Evolutionary conservation across 2,797 vertebrate genomes (phyloP), one percentile per base, ranked within the genome.

Genomic region (Xenentodon cancila): DNA sequence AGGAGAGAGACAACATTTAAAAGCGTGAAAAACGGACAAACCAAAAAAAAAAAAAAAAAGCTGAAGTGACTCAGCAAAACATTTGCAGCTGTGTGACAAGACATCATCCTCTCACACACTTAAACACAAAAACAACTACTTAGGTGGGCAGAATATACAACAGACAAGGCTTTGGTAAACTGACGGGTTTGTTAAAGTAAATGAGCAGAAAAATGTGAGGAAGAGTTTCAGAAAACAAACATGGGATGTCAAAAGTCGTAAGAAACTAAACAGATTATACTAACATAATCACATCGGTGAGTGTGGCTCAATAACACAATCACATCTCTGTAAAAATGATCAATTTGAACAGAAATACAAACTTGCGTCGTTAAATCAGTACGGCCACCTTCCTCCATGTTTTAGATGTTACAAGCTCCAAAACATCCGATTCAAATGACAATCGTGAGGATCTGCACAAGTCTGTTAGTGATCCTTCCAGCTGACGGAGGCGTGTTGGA

Each of bases 1-100:
- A 11, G 67, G 75, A 94, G 81, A 93, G 73, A 94, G 71, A 93
- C 87, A 62, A 85, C 71, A 80, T 79, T 81, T 77, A 85, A 85
- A 87, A 81, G 66, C 34, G 50, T 77, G 79, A 71, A 80, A 75
- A 75, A 62, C 5, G 64, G 19, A 64, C 12, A 22, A 47, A 73
- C 54, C 59, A 27, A 53, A 65, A 52, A 52, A 72, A 64, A 75
- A 71, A 68, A 65, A 9, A 64, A 19, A 60, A 50, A 27, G 50
- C 61, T 64, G 70, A 59, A 43, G 59, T 42, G 42, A 59, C 17
- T 48, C 30, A 66, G 62, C 13, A 1, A 30, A 50, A 52, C 51
- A 25, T 37, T 40, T 30, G 71, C 45, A 58, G 61, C 75, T 47
- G 22, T 70, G 67, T 2, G 40, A 56, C 68, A 19, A 47, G 21